Base-by-base conservation (phyloP, 2,113 vertebrate genomes). In the Cephalopterus ornatus region DNA sequence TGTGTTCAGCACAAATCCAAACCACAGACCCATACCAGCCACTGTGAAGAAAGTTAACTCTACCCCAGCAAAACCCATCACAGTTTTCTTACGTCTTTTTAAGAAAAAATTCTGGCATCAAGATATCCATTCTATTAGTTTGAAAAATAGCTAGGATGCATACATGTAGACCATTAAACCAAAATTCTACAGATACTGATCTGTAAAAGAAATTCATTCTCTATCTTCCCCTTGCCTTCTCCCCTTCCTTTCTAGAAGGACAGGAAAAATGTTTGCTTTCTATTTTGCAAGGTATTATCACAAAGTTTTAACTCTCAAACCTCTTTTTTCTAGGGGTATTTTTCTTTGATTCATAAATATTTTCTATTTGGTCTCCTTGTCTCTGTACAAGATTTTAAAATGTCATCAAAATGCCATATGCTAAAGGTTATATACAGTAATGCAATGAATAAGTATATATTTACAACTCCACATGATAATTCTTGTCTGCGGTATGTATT, bases 141-240 rank as follows among this genome's bases (percentile, higher is more conserved):
- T 26, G 20, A 82, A 79, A 84, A 85, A 37, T 9, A 71, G 3
- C 12, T 39, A 4, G 11, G 26, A n/a, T n/a, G 2, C 2, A 56
- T 32, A 7, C 6, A 39, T 61, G 6, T 28, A 39, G 15, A 41
- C 5, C 4, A 62, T 35, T 71, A 81, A 37, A 78, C 20, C 26
- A 1, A 73, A 82, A 56, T 52, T 68, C 21, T 42, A 35, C 2
- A 46, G 7, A 19, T 15, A 42, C 9, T 41, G 4, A 5, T 12
- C 3, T 1, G 0, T 24, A 3, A 49, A 85, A 17, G 15, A 70
- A 56, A 22, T 22, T 11, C 0, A 10, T 32, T 65, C 3, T 47
- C 10, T 68, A 8, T 73, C 7, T 68, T n/a, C 4, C 5, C 6
- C 7, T 67, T 77, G 28, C 3, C 7, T 70, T 65, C 3, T 56